These are phyloP conservation scores for Lordiphosa andalusiaca DNA, from an alignment of 2,888 invertebrate species.

Conservation along the genomic window DNA sequence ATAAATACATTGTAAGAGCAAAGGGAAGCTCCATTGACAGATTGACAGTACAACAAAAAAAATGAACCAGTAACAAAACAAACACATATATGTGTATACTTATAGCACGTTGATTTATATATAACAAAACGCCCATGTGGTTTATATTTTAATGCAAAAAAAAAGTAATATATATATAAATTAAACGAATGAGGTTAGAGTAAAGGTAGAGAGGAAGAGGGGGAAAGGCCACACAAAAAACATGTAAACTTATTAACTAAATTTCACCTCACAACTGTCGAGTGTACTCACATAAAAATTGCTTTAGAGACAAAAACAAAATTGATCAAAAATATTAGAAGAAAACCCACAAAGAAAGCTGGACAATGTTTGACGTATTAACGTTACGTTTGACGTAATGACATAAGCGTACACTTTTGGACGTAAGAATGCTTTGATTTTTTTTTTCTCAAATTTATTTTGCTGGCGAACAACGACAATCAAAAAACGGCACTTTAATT, in stretches of 20 bases:
- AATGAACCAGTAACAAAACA: slow-evolving; percentile 9
- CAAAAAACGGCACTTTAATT: slow-evolving; percentile 53
- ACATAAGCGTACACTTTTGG: slow-evolving; percentile 55
- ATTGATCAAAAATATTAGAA: slow-evolving; percentile 29
- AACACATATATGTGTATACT: slow-evolving; percentile 9
- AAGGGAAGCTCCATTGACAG: slow-evolving; percentile 28
- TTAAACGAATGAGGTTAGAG: slow-evolving; percentile 25
- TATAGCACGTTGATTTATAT: slow-evolving; percentile 38
- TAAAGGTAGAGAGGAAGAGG: slow-evolving; percentile 8
- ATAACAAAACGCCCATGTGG: slow-evolving; percentile 27
- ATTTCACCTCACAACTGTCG: slow-evolving; percentile 12
- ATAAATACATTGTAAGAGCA: slow-evolving; percentile 27
- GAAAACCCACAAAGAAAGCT: slow-evolving; percentile 63
- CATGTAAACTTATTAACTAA: slow-evolving; percentile 22
- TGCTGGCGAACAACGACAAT: slow-evolving; percentile 31
- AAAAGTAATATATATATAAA: slow-evolving; percentile 12
- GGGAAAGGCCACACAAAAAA: slow-evolving; percentile 11
- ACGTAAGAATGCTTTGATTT: slow-evolving; percentile 25
- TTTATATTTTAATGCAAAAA: slow-evolving; percentile 25
- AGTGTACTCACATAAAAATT: slow-evolving; percentile 63
- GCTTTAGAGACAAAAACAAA: slow-evolving; percentile 52
- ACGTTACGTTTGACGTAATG: slow-evolving; percentile 61
- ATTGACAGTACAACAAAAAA: slow-evolving; percentile 12
- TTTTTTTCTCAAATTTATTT: not conserved
- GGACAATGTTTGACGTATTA: slow-evolving; percentile 47